Evolutionary conservation across 2,113 vertebrate genomes (phyloP).

Genomic region (Solea solea): DNA sequence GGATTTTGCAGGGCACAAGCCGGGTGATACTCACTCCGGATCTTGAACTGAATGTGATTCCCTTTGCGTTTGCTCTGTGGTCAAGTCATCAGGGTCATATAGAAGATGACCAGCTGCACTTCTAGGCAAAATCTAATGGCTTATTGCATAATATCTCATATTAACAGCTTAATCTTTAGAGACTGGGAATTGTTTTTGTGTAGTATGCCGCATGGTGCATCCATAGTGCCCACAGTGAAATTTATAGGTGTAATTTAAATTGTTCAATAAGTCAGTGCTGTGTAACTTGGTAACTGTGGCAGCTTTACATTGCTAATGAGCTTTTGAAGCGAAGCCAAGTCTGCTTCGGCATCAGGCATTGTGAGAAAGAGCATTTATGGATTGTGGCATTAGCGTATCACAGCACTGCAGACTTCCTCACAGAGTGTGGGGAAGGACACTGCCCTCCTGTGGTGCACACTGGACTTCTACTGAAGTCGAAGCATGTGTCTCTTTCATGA

Average conservation of each 20-base stretch:
- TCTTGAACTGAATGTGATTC: slow-evolving; percentile 44
- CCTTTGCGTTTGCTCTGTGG: slow-evolving; percentile 28
- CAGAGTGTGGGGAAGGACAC: slow-evolving; percentile 52
- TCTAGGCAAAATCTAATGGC: slow-evolving; percentile 13
- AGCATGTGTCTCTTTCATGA: slow-evolving; percentile 17
- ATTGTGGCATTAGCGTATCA: slow-evolving; percentile 62
- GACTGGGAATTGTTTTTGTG: slow-evolving; percentile 27
- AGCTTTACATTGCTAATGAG: slow-evolving; percentile 74
- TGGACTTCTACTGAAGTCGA: slow-evolving; percentile 21
- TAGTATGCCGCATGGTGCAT: slow-evolving; percentile 15
- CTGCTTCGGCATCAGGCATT: slow-evolving; percentile 50
- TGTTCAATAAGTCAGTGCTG: slow-evolving; percentile 49
- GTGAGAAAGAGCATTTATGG: slow-evolving; percentile 67
- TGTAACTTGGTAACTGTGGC: slow-evolving; percentile 55
- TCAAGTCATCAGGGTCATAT: slow-evolving; percentile 23
- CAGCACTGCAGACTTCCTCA: slow-evolving; percentile 58
- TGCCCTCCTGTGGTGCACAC: slow-evolving; percentile 72
- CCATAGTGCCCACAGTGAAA: slow-evolving; percentile 35
- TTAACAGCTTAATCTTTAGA: slow-evolving; percentile 13
- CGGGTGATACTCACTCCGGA: slow-evolving; percentile 27
- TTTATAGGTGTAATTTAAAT: slow-evolving; percentile 59
- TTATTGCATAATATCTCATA: slow-evolving; percentile 19
- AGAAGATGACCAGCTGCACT: slow-evolving; percentile 12
- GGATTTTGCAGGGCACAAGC: slow-evolving; percentile 46
- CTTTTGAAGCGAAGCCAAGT: slow-evolving; percentile 54